A percentile compares a stretch with the other conserved stretches of the same genome.
Evolutionary conservation across 2,113 vertebrate species (phyloP).

Genomic region (Hipposideros armiger): DNA sequence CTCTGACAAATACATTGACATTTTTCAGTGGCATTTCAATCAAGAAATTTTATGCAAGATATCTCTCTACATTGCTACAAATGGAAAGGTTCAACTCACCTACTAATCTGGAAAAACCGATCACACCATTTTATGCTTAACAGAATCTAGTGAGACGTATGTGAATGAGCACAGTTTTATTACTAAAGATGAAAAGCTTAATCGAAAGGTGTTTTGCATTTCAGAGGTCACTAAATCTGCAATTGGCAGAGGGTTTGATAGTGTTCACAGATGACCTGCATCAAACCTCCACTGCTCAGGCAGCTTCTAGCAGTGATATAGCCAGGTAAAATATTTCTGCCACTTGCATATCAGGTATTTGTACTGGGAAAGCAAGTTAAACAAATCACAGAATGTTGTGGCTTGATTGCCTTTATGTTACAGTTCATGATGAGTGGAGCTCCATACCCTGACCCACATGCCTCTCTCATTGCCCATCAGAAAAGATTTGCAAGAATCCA

Average conservation of each 20-base stretch:
- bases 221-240: conserved; percentile 61
- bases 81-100: conserved; percentile 45
- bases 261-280: background rate
- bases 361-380: background rate
- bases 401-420: background rate
- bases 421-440: background rate
- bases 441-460: background rate
- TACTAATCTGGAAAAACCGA: conserved; percentile 52
- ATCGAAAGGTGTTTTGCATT: conserved; percentile 53
- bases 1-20: background rate
- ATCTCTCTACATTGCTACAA: conserved; percentile 29
- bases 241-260: conserved; percentile 53
- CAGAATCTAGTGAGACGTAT: conserved; percentile 62
- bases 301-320: background rate
- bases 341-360: background rate
- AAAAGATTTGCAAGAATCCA: background rate
- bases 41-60: conserved; percentile 50
- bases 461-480: background rate
- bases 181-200: conserved; percentile 59
- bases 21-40: conserved; percentile 67
- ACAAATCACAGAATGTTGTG: background rate
- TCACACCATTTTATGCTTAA: conserved; percentile 64
- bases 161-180: conserved; percentile 66
- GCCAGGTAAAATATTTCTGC: background rate
- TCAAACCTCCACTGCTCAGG: background rate